These are phyloP conservation scores for Tetragnatha versicolor DNA, from an alignment of 1,140 invertebrate species.

Conservation along the genomic window DNA sequence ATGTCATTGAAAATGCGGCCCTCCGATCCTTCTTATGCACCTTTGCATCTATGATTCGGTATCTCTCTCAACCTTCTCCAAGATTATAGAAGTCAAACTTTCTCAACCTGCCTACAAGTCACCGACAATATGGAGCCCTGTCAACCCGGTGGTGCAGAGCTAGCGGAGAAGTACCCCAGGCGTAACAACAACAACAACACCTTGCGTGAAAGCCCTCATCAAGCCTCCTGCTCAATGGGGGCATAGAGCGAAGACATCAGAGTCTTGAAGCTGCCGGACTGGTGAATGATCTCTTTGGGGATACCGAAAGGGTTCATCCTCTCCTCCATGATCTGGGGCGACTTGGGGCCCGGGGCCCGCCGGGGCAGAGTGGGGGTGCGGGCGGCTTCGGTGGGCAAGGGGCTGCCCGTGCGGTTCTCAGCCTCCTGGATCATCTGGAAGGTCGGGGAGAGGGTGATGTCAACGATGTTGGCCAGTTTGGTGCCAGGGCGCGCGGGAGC, in stretches of 20 bases:
- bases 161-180: too few species aligned
- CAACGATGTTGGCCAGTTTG: constrained; percentile 44
- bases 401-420: constrained; percentile 31
- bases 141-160: too few species aligned
- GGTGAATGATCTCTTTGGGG: constrained; percentile 40
- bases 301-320: constrained; percentile 36
- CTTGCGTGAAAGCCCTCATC: too few species aligned
- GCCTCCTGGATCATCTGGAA: constrained; percentile 56
- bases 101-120: too few species aligned
- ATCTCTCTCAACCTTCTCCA: too few species aligned
- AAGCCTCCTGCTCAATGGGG: not conserved
- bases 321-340: not conserved
- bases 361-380: constrained; percentile 11
- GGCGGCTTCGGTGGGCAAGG: not conserved
- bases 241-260: constrained; percentile 32
- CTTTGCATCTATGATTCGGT: too few species aligned
- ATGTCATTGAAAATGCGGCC: too few species aligned
- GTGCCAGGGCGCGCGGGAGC: constrained; percentile 27
- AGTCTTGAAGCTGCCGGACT: constrained; percentile 52
- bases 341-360: not conserved
- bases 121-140: too few species aligned
- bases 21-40: too few species aligned
- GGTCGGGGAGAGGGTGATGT: constrained; percentile 58
- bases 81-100: too few species aligned
- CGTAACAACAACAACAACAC: too few species aligned